phyloP scores from a whole-genome alignment of 2,113 vertebrate species.

The Circaetus cinerascens region DNA sequence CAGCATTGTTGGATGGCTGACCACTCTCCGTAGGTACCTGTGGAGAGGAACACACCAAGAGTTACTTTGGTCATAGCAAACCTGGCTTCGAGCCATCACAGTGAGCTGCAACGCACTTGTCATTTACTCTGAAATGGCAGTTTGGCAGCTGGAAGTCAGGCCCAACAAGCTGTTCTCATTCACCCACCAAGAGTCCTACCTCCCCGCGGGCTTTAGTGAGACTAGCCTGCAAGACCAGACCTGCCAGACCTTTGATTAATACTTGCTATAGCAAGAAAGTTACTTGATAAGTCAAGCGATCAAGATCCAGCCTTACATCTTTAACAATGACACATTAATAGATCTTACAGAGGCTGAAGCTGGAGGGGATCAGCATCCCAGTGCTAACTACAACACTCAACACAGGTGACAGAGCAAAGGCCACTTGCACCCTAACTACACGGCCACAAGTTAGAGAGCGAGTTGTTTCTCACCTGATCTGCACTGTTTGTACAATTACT shows the following conservation, averaged over 20 bases:
- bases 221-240: background rate
- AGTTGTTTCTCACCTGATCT: background rate
- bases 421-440: no score
- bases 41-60: background rate
- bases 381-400: no score
- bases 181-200: background rate
- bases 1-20: slow-evolving; percentile 90
- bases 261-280: background rate
- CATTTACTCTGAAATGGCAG: background rate
- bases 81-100: background rate
- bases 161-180: background rate
- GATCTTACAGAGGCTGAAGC: background rate
- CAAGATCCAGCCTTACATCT: background rate
- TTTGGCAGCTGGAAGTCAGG: background rate
- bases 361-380: background rate
- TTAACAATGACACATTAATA: background rate
- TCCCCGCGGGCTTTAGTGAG: background rate
- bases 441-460: fast-evolving
- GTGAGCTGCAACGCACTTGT: fast-evolving
- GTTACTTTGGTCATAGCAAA: background rate
- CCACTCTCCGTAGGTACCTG: slow-evolving; percentile 92
- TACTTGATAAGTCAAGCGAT: background rate
- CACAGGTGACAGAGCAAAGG: background rate
- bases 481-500: no score
- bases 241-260: background rate